Base-by-base conservation (phyloP, 2,797 vertebrate genomes). In the Betta splendens region DNA sequence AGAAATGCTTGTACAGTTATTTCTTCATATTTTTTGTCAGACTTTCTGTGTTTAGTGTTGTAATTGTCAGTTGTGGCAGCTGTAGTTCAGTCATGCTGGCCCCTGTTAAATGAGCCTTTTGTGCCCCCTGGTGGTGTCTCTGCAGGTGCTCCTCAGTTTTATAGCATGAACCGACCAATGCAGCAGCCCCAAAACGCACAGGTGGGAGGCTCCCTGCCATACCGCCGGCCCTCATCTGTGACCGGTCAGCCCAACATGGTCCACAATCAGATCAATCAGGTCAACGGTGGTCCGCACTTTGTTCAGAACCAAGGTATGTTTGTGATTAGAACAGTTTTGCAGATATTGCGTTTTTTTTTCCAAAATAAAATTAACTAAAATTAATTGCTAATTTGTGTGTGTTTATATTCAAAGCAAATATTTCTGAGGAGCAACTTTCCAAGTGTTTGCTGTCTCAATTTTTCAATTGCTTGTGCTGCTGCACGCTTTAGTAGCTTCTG, bases 91-190 rank as follows among this genome's bases (percentile, higher is more conserved):
- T 10, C 17, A 3, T n/a, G 0, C 21, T 2, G 9, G 0, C 5
- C 11, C 10, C 6, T 7, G 1, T 35, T 32, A 8, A 38, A 0
- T 9, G 32, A 16, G 44, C 51, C 60, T 77, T 15, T 75, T 61
- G 67, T 47, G 38, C 68, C 80, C 50, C 55, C 73, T 68, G 72
- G 29, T 77, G 77, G 52, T 3, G 0, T 7, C 29, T 51, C 12
- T 44, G 21, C 74, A 97, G 95, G 94, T 67, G 93, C 95, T 2
- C 91, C 96, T 77, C 97, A 99, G 89, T 99, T 99, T 90, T 98
- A 95, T 92, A 98, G 97, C 90, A 98, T 98, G 97, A 99, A 98
- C 79, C 93, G 97, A 64, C 95, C 95, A 5, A 93, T 61, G 15
- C 82, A 95, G 77, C 93, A 91, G 48, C 93, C 90, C 0, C 87